phyloP scores from a whole-genome alignment of 53 echinoderm and acorn worm species.

The Henricia sp. region DNA sequence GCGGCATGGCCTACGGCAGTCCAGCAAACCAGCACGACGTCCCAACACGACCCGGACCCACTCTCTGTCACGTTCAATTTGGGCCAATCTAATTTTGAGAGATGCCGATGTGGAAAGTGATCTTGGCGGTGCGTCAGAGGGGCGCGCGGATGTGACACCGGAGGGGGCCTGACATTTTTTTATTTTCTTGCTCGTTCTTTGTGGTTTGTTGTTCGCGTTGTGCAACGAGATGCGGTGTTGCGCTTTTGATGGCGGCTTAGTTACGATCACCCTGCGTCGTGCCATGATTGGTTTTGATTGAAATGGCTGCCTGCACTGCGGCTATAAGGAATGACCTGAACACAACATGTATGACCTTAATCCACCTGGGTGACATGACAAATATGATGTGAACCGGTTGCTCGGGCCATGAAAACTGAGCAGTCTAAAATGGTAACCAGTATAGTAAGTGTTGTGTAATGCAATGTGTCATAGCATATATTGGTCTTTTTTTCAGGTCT shows the following conservation, averaged over 20 bases:
- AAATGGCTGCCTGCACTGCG: constrained; percentile 45
- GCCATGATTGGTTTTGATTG: constrained; percentile 57
- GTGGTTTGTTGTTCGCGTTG: constrained; percentile 31
- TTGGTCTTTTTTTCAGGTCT: too few relatives aligned
- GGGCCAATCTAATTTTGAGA: constrained; percentile 88
- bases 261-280: constrained; percentile 43
- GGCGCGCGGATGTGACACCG: constrained; percentile 49
- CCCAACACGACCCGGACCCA: constrained; percentile 74
- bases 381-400: background rate
- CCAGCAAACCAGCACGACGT: constrained; percentile 59
- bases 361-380: constrained; percentile 43
- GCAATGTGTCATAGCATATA: too few relatives aligned
- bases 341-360: constrained; percentile 30
- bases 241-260: constrained; percentile 49
- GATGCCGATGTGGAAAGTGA: constrained; percentile 83
- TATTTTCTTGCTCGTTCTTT: background rate
- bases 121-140: constrained; percentile 58
- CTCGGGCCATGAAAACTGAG: background rate
- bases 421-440: background rate
- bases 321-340: constrained; percentile 31
- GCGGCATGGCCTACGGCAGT: constrained; percentile 62
- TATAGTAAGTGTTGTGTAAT: too few relatives aligned
- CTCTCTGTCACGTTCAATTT: constrained; percentile 84
- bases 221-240: constrained; percentile 55
- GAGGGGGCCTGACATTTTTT: constrained; percentile 21